Evolutionary conservation across 1,140 invertebrate genomes (phyloP).

Genomic region (Musca domestica): DNA sequence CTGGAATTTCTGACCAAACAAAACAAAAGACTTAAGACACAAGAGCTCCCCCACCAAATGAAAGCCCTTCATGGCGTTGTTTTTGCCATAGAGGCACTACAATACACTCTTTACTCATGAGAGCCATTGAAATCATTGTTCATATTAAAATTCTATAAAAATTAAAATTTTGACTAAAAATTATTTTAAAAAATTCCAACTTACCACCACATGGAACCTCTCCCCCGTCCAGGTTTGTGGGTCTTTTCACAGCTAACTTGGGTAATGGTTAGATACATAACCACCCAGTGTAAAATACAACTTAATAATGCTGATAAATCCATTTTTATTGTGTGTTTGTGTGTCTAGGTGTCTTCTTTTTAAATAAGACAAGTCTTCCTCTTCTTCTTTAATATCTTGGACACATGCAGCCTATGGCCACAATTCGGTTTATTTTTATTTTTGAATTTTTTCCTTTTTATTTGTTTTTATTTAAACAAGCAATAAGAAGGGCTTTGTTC

Average conservation of each 20-base stretch:
- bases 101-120: no score
- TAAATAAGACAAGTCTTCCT: slow-evolving; percentile 22
- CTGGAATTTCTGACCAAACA: background rate
- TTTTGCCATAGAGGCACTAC: no score
- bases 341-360: slow-evolving; percentile 25
- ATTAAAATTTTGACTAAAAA: no score
- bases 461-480: no score
- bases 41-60: background rate
- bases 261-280: slow-evolving; percentile 39
- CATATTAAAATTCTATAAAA: no score
- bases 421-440: background rate
- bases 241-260: slow-evolving; percentile 37
- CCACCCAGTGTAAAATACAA: slow-evolving; percentile 44
- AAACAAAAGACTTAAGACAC: slow-evolving; percentile 25
- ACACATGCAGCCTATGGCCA: background rate
- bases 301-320: slow-evolving; percentile 45
- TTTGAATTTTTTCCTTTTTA: background rate
- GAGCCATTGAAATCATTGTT: no score
- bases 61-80: no score
- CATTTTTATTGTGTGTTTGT: slow-evolving; percentile 35
- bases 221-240: slow-evolving; percentile 49
- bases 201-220: slow-evolving; percentile 55
- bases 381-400: background rate
- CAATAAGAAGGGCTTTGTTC: no score
- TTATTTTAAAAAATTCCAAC: no score